These are phyloP conservation scores for Prunella fulvescens DNA, from an alignment of 2,113 vertebrate species.

Conservation along the genomic window DNA sequence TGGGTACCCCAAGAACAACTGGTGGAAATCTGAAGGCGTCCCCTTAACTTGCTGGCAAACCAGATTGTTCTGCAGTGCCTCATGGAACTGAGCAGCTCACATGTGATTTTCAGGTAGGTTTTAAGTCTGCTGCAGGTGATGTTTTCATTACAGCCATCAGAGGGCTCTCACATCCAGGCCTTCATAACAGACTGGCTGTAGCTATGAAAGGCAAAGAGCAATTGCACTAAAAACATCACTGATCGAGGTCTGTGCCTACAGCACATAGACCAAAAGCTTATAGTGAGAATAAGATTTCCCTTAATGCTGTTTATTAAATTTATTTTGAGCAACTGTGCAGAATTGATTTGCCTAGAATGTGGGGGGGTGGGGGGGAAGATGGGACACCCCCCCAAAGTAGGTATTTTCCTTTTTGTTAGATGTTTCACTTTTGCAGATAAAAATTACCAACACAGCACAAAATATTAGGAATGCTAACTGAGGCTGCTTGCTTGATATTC, in stretches of 20 bases:
- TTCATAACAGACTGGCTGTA: rapidly evolving
- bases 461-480: background rate
- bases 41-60: background rate
- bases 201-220: background rate
- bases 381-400: background rate
- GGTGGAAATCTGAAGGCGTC: background rate
- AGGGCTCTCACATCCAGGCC: background rate
- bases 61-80: too few species aligned
- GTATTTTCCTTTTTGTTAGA: background rate
- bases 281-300: background rate
- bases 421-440: background rate
- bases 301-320: background rate
- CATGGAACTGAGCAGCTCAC: rapidly evolving
- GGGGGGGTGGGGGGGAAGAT: rapidly evolving
- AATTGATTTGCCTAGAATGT: background rate
- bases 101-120: background rate
- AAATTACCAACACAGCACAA: background rate
- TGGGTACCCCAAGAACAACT: background rate
- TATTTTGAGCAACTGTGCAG: background rate
- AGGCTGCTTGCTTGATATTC: background rate
- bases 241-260: background rate
- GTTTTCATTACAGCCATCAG: background rate
- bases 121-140: background rate
- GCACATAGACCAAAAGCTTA: background rate
- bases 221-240: background rate